A percentile compares a stretch with the other conserved stretches of the same genome.
These are phyloP conservation scores for Bruchidius siliquastri DNA, from an alignment of 2,888 invertebrate genomes.

Conservation along the genomic window DNA sequence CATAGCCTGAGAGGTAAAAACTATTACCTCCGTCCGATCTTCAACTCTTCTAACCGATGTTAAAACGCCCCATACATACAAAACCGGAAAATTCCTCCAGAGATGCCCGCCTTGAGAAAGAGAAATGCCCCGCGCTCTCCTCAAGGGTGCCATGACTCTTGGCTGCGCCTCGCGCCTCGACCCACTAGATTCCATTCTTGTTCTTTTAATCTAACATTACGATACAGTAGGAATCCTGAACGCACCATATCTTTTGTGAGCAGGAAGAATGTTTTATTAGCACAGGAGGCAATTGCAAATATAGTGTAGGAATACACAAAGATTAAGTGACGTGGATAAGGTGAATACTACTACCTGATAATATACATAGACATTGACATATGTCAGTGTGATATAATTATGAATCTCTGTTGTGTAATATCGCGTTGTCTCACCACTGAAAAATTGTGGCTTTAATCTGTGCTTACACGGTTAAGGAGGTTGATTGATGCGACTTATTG, in stretches of 20 bases:
- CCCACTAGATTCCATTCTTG: constrained; percentile 45
- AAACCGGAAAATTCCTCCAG: constrained; percentile 38
- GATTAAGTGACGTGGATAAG: too few species aligned
- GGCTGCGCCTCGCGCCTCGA: constrained; percentile 42
- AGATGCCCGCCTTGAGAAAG: constrained; percentile 43
- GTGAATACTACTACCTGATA: too few species aligned
- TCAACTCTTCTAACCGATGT: constrained; percentile 40
- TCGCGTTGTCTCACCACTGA: too few species aligned
- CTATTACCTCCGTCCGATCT: too few species aligned
- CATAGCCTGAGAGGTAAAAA: too few species aligned
- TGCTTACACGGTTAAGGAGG: too few species aligned
- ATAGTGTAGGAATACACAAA: too few species aligned
- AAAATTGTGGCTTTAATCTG: too few species aligned
- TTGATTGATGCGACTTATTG: too few species aligned
- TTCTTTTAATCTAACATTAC: constrained; percentile 48
- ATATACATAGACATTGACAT: too few species aligned
- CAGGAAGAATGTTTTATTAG: background rate
- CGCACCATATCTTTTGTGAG: background rate
- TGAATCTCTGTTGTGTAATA: too few species aligned
- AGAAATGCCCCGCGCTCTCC: constrained; percentile 40
- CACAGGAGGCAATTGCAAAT: background rate
- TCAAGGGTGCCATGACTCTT: constrained; percentile 48
- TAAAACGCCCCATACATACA: constrained; percentile 36
- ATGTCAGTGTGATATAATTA: too few species aligned
- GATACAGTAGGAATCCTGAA: constrained; percentile 39